Evolutionary conservation across 2,113 vertebrate species (phyloP), one percentile per base, ranked within the genome.

Genomic region (Chionomys nivalis): DNA sequence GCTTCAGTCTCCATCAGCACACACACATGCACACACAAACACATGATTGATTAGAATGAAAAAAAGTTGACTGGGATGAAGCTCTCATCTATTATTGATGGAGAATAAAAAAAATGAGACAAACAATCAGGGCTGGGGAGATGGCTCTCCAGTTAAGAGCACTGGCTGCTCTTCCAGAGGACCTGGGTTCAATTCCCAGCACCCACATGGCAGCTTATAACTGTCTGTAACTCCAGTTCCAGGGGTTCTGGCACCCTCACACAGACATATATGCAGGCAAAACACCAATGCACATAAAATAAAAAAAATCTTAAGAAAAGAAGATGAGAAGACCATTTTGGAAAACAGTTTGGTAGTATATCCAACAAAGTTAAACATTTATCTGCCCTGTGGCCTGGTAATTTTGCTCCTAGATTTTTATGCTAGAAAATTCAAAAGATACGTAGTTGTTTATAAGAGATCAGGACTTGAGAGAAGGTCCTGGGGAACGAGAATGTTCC

Each of bases 351-450:
- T 73, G 66, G 52, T 12, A 44, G 21, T 77, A 49, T 73, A 86
- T 97, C 28, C n/a, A 76, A 26, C 58, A 55, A 87, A 94, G 36
- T 90, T 70, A 86, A 85, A 94, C 65, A 66, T 31, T 55, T 9
- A 93, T 42, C 39, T 87, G n/a, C 65, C 33, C 70, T 44, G 17
- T 58, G 42, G 72, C 81, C n/a, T 85, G 24, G 42, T 16, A 11
- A 82, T 82, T 81, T 86, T 66, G 65, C 7, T 88, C 28, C 23
- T 90, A 52, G 31, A 68, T 66, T 70, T 93, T 90, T 58, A 28
- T 24, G 68, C 49, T 42, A 88, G 91, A 92, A 93, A 93, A 90
- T 93, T 83, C 21, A 44, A 89, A 87, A 92, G 36, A 61, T 77
- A 55, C 33, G 10, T 52, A 19, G 23, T 28, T 87, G 5, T 65